Evolutionary conservation across 2,888 invertebrate species (phyloP).

Genomic region (Strigamia crassipes): DNA sequence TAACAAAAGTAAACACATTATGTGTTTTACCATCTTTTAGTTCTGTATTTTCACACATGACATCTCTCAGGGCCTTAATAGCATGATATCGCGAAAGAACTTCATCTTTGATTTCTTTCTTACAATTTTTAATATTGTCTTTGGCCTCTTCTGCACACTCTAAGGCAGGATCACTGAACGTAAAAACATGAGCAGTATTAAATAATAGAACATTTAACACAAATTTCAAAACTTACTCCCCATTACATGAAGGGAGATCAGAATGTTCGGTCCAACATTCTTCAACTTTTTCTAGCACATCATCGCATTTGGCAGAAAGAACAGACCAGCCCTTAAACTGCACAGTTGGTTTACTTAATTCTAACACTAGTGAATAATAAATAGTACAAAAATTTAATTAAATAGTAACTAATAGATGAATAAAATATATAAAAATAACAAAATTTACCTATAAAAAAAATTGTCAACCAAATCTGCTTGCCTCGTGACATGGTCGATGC

Average conservation of each 20-base stretch:
- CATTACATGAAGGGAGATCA: not conserved
- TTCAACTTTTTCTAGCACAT: not conserved
- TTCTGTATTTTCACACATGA: conserved; percentile 5
- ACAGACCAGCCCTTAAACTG: not conserved
- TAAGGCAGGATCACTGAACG: not conserved
- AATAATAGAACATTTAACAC: not conserved
- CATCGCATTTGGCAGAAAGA: not conserved
- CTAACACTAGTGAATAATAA: not conserved
- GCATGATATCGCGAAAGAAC: not conserved
- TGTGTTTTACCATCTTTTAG: not conserved
- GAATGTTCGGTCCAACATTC: not conserved
- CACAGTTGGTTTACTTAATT: not conserved
- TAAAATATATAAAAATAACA: not conserved
- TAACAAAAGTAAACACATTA: not conserved
- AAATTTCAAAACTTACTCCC: not conserved
- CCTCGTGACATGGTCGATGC: not conserved
- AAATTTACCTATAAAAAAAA: conserved; percentile 8
- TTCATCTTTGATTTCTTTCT: not conserved
- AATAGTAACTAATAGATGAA: too few species aligned
- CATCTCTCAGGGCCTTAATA: not conserved
- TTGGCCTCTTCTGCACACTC: conserved; percentile 1
- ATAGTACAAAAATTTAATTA: not conserved
- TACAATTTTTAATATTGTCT: not conserved
- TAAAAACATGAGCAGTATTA: not conserved
- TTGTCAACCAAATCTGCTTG: conserved; percentile 6